Conservation (phyloP, 2,113 vertebrate species). For the Blennius ocellaris region DNA sequence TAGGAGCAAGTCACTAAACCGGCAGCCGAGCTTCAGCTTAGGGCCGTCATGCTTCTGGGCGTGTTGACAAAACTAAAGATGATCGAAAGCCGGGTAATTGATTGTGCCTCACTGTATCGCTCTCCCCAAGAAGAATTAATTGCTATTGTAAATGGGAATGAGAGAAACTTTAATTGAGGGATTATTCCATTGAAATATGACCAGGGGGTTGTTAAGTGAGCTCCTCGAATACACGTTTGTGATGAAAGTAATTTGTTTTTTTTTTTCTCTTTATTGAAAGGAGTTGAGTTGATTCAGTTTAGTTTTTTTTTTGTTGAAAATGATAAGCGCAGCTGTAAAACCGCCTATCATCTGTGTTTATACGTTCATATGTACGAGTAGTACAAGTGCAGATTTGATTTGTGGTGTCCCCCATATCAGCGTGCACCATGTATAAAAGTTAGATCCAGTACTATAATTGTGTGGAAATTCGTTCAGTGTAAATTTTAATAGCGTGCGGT, state of each 20-base stretch:
- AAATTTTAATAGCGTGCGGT: conserved; percentile 10
- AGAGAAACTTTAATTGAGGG: conserved; percentile 57
- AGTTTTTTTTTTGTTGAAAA: conserved; percentile 55
- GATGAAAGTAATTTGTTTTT: neutral
- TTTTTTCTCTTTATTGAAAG: neutral
- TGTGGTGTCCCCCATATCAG: conserved; percentile 5
- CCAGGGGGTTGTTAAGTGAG: conserved; percentile 41
- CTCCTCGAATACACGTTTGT: conserved; percentile 38
- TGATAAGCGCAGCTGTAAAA: conserved; percentile 37
- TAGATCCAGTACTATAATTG: conserved; percentile 9
- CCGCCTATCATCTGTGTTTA: conserved; percentile 21
- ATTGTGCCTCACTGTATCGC: conserved; percentile 53
- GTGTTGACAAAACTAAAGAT: conserved; percentile 68
- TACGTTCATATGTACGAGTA: conserved; percentile 25
- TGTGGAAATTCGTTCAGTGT: conserved; percentile 17
- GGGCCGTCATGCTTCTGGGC: conserved; percentile 29
- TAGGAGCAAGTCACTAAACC: conserved; percentile 23
- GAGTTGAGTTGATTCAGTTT: conserved; percentile 56
- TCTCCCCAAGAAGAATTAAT: conserved; percentile 70
- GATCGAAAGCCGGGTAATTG: conserved; percentile 54
- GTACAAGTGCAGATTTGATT: conserved; percentile 8
- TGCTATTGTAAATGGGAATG: conserved; percentile 45
- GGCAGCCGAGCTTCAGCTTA: conserved; percentile 16
- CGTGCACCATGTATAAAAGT: conserved; percentile 4
- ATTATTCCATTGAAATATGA: conserved; percentile 48